These are phyloP conservation scores for Lypha dubia DNA, from an alignment of 2,888 invertebrate genomes.

Conservation along the genomic window DNA sequence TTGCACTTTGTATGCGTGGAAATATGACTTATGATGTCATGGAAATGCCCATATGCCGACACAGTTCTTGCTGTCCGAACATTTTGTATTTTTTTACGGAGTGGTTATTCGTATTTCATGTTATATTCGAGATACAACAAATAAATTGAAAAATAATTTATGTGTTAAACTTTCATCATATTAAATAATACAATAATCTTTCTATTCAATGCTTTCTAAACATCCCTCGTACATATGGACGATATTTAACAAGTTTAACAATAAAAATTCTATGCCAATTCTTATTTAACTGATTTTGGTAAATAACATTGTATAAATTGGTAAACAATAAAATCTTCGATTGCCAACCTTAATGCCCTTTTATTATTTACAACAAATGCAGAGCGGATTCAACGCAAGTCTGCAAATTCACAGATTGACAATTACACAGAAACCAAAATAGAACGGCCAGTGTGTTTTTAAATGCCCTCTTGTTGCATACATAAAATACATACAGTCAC, in stretches of 20 bases:
- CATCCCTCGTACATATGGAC: background rate
- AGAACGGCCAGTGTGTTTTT: background rate
- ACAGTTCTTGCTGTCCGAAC: no score
- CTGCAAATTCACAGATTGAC: background rate
- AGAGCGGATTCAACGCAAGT: background rate
- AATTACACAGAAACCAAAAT: constrained; percentile 27
- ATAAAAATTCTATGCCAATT: constrained; percentile 42
- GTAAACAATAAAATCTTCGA: constrained; percentile 61
- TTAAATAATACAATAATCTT: background rate
- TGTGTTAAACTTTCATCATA: no score
- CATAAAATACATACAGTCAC: no score
- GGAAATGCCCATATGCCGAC: no score
- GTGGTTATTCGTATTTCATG: no score
- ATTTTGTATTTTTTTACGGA: no score
- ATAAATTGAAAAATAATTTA: no score
- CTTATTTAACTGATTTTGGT: constrained; percentile 43
- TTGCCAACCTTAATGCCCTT: constrained; percentile 70
- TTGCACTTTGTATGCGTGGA: no score
- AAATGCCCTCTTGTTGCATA: constrained; percentile 54
- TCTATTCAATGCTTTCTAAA: background rate
- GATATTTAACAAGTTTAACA: constrained; percentile 32
- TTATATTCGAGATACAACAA: no score
- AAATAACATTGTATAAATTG: constrained; percentile 27
- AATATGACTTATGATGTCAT: no score
- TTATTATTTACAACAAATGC: constrained; percentile 62